Base-by-base conservation (phyloP, 2,888 invertebrate genomes). In the Lithophane socia region DNA sequence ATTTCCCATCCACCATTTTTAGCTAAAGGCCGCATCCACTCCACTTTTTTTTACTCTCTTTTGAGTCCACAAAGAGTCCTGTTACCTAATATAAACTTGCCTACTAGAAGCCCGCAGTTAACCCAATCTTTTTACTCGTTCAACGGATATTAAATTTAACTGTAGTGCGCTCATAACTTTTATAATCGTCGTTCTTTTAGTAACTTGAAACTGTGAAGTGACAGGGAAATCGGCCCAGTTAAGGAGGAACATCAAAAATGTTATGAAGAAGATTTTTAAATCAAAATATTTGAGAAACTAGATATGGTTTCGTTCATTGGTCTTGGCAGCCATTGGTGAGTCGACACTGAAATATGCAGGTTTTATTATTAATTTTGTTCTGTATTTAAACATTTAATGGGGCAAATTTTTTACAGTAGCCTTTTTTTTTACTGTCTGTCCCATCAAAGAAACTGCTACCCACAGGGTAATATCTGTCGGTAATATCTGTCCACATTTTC, bases 141-240 rank as follows among this genome's bases (percentile, higher is more conserved):
- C 72, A 71, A 74, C 71, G 63, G 52, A 80, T 73, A 87, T 87
- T 87, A 87, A 84, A 86, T 84, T 82, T 78, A 82, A 86, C 84
- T 77, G 68, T 76, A 65, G 78, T 72, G 54, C 76, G 60, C 68
- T 69, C 61, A 24, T 84, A 77, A 87, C 81, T 87, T 85, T 83
- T 77, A 74, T 87, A 81, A 83, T 74, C 68, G 71, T 67, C 52
- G 12, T 42, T 76, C 74, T 71, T 84, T 86, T 73, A 67, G 81
- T 71, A 49, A 71, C 68, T 72, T 56, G 18, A 80, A 77, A 84
- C 73, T 79, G 73, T 69, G 44, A 77, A 75, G 75, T 79, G 77
- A 74, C 71, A 72, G 37, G 29, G 12, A 78, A 69, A 73, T 60
- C 9, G 56, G 13, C 2, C 2, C 47, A 71, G 63, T 77, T 58